Evolutionary conservation across 2,888 invertebrate species (phyloP), one percentile per base, ranked within the genome.

Genomic region (Drepanosiphum platanoidis): DNA sequence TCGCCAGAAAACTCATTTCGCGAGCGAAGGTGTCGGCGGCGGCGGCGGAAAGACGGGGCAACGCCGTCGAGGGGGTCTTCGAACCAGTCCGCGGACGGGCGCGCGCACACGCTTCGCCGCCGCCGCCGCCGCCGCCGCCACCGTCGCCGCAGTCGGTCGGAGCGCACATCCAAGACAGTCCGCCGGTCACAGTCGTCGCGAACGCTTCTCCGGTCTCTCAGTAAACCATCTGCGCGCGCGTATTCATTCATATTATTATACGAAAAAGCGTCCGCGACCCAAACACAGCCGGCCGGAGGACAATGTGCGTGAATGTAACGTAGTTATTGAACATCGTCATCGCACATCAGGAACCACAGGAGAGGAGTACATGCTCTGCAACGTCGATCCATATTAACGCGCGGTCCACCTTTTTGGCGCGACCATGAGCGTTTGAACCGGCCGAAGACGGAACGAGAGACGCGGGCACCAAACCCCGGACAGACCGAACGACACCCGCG

Each of bases 1-100:
- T 75, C 75, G 75, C 75, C 75, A 58, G 58, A 75, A 75, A 75
- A 75, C 58, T 75, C 36, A 75, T 75, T 34, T 58, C 34, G 52
- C 15, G 9, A n/a, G 52, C 32, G 15, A 34, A 68, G 58, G 34
- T 15, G 74, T 22, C 34, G 22, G 58, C 9, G 61, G 30, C n/a
- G 42, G 72, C 64, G 7, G 64, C 22, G 30, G 46, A 9, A 9
- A 46, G 42, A 46, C 39, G 68, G 68, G 79, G 39, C 32, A 30
- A 27, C 72, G 58, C 32, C 34, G 46, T 30, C 64, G 39, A n/a
- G 42, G n/a, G 61, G n/a, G 72, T 5, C 32, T 15, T 61, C 52
- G 71, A 30, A 81, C 58, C 39, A 58, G 80, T 58, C 18, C 80
- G 70, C 52, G 32, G 32, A 52, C 18, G 52, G 22, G 75, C 27